Evolutionary conservation across 2,797 vertebrate species (phyloP), one percentile per base, ranked within the genome.

Genomic region (Sebastes reedi): DNA sequence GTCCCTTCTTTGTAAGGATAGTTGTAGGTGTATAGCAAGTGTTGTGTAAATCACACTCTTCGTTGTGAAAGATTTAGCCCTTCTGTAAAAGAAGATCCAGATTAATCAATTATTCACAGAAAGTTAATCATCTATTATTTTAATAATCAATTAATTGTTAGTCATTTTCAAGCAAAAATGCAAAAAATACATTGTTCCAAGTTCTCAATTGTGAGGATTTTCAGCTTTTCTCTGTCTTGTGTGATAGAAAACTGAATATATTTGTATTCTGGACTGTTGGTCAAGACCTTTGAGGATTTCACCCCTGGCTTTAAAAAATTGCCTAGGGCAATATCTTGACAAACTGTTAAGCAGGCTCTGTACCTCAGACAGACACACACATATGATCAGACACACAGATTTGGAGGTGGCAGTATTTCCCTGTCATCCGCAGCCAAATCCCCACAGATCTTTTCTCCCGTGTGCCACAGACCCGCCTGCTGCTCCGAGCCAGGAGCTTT

Each of bases 401-500:
- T 79, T 71, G 55, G 72, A 85, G 79, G 84, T 72, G 83, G 71
- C 70, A 67, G 62, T 77, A 76, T 85, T 74, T 81, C n/a, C 27
- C 77, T 79, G 85, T 84, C 86, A 87, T 89, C 80, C 39, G 6
- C 42, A 80, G 80, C 83, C 74, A 84, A 88, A 87, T 81, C 87
- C 85, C 74, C 10, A 60, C 84, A 61, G 75, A 83, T 84, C 82
- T 86, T 42, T 79, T 36, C 79, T 70, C n/a, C 29, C 7, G 46
- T 32, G 76, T 20, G 64, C 46, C 34, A 10, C 50, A 42, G 80
- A 78, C 46, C 30, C 2, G 46, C 69, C 81, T 65, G 72, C 90
- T 68, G 67, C 9, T 20, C 81, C 2, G 64, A 84, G 82, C 80
- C 75, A 67, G 52, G 69, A 85, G 88, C 88, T 82, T 87, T 82